Conservation (phyloP, 2,888 invertebrate genomes). For the Lissonota sp. region DNA sequence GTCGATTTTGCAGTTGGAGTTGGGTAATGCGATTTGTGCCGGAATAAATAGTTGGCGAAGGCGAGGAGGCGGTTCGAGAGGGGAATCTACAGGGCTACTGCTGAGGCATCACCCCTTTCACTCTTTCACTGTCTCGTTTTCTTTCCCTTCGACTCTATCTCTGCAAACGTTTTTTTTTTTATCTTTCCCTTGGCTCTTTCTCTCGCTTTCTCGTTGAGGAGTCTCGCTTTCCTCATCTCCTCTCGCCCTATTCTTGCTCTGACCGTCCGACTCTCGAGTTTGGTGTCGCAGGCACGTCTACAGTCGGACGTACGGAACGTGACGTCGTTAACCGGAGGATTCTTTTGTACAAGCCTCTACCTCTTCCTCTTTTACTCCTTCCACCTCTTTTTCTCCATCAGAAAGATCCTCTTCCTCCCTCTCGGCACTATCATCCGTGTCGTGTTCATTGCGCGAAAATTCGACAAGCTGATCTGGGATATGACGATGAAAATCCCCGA, state of each 20-base stretch:
- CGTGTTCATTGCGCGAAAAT: constrained; percentile 32
- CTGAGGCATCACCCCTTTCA: constrained; percentile 49
- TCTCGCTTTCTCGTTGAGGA: constrained; percentile 47
- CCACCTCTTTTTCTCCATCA: neutral
- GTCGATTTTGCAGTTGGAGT: constrained; percentile 84
- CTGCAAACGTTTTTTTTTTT: constrained; percentile 44
- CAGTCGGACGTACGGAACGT: constrained; percentile 78
- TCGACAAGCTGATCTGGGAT: constrained; percentile 30
- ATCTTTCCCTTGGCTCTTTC: constrained; percentile 60
- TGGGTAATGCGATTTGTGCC: constrained; percentile 83
- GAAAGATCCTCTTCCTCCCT: neutral
- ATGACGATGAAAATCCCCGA: constrained; percentile 32
- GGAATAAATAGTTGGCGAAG: constrained; percentile 80
- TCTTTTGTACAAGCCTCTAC: constrained; percentile 66
- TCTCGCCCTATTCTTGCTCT: constrained; percentile 41
- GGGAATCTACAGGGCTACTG: constrained; percentile 10
- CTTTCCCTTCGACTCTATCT: constrained; percentile 48
- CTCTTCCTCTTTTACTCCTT: neutral
- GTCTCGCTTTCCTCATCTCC: constrained; percentile 12
- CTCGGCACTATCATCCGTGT: constrained; percentile 4
- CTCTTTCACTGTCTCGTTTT: constrained; percentile 61
- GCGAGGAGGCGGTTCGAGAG: constrained; percentile 55
- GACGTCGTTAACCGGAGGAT: constrained; percentile 76
- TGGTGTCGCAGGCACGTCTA: constrained; percentile 78
- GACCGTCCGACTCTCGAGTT: constrained; percentile 64